A percentile compares a stretch with the other conserved stretches of the same genome.
These are phyloP conservation scores for Parazoanthus swiftii DNA, from an alignment of 92 coral and sea anemone genomes.

Conservation along the genomic window DNA sequence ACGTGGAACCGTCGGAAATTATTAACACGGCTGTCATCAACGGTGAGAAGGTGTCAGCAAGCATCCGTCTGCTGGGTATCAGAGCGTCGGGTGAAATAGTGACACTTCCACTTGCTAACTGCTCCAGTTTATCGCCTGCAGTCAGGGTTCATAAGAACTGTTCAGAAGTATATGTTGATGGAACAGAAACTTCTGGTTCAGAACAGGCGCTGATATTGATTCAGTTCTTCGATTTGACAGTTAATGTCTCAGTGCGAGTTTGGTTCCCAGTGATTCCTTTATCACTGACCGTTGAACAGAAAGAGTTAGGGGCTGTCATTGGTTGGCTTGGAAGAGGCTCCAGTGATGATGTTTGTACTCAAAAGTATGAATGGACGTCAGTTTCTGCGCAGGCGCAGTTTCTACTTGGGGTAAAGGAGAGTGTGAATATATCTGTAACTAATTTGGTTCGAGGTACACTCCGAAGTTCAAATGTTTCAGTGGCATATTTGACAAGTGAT, in stretches of 20 bases:
- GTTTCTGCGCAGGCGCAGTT: slow-evolving; percentile 47
- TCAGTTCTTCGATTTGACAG: slow-evolving; percentile 21
- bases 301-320: slow-evolving; percentile 49
- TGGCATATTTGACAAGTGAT: slow-evolving; percentile 26
- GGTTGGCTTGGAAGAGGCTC: slow-evolving; percentile 50
- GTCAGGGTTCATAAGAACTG: slow-evolving; percentile 53
- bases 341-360: slow-evolving; percentile 38
- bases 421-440: slow-evolving; percentile 43
- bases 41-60: slow-evolving; percentile 43
- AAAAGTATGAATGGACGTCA: slow-evolving; percentile 59
- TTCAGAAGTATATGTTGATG: slow-evolving; percentile 50
- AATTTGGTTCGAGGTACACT: slow-evolving; percentile 32
- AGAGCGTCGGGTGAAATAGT: slow-evolving; percentile 51
- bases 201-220: slow-evolving; percentile 42
- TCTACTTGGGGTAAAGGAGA: slow-evolving; percentile 29
- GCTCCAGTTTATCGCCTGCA: slow-evolving; percentile 52
- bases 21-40: slow-evolving; percentile 59
- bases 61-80: slow-evolving; percentile 41
- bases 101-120: slow-evolving; percentile 41
- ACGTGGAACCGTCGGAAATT: slow-evolving; percentile 50
- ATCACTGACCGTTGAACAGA: slow-evolving; percentile 29
- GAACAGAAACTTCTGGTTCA: slow-evolving; percentile 52
- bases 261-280: slow-evolving; percentile 60
- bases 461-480: slow-evolving; percentile 33
- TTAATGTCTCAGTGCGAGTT: slow-evolving; percentile 50